Evolutionary conservation across 2,113 vertebrate genomes (phyloP), one percentile per base, ranked within the genome.

Genomic region (Gnathonemus longibarbis): DNA sequence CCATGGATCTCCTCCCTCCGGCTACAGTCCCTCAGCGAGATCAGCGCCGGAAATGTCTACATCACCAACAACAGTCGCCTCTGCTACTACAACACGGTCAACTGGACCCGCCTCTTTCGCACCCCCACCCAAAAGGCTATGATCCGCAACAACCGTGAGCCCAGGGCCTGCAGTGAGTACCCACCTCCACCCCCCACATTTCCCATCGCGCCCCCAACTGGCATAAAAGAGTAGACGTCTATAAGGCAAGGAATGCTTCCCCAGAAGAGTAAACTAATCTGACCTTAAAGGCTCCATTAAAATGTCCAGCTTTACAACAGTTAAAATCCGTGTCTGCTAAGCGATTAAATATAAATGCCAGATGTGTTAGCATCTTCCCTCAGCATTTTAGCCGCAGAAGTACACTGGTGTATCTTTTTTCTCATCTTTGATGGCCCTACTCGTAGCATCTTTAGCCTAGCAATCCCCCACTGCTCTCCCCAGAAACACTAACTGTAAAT

Each of bases 31-130:
- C 93, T 99, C 52, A 96, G 95, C 91, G 98, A 99, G 92, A 98
- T 99, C 95, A 99, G 98, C 6, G 98, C 98, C 0, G 98, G 98
- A 62, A 99, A 99, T 52, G 96, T 99, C 93, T 99, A 99, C 91
- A 97, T 99, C 74, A 97, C 97, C 1, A 98, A 99, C 94, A 99
- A 99, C 94, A 98, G 94, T 93, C 97, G 98, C 89, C 90, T 99
- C 13, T 99, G 98, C 92, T 99, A 97, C 93, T 99, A 99, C 93
- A 97, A 97, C 93, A 99, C 98, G 0, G 96, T 99, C 93, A 99
- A 99, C 93, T 99, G 98, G 98, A 99, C 96, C 1, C 95, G 96
- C 17, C 96, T 99, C 19, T 99, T 99, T 94, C 97, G 97, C 52
- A 96, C 96, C 0, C 88, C 95, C 84, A 97, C 95, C 90, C 98